A percentile compares a stretch with the other conserved stretches of the same genome.
Conservation (phyloP, 2,888 invertebrate genomes). For the Drosophila atripex region DNA sequence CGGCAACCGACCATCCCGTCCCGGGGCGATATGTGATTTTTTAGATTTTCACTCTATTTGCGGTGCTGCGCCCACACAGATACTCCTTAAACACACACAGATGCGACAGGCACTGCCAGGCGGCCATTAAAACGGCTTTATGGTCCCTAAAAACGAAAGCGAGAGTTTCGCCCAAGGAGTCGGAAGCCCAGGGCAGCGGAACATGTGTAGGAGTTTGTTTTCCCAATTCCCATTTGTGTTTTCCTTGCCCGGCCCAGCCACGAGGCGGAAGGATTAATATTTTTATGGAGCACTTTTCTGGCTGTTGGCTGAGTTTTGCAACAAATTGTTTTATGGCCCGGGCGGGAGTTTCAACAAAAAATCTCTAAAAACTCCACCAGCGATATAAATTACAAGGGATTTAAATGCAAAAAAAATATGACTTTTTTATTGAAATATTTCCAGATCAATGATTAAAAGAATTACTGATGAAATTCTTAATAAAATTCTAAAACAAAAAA, state of each 20-base stretch:
- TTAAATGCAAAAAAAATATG: background rate
- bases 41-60: conserved; percentile 72
- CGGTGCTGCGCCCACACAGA: conserved; percentile 43
- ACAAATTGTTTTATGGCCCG: conserved; percentile 71
- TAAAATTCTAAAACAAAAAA: background rate
- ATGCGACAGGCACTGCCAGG: conserved; percentile 19
- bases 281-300: conserved; percentile 66
- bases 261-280: conserved; percentile 69
- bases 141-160: conserved; percentile 71
- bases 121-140: conserved; percentile 69
- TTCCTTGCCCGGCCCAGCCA: conserved; percentile 15
- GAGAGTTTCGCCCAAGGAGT: conserved; percentile 56
- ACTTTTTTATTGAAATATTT: background rate
- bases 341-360: conserved; percentile 1
- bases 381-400: background rate
- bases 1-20: conserved; percentile 25
- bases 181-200: conserved; percentile 22
- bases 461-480: background rate
- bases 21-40: conserved; percentile 39
- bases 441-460: background rate
- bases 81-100: background rate
- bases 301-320: conserved; percentile 67
- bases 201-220: conserved; percentile 53
- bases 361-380: conserved; percentile 1
- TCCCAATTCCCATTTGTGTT: conserved; percentile 14